Evolutionary conservation across 1,140 invertebrate species (phyloP).

Genomic region (Spodoptera litura): DNA sequence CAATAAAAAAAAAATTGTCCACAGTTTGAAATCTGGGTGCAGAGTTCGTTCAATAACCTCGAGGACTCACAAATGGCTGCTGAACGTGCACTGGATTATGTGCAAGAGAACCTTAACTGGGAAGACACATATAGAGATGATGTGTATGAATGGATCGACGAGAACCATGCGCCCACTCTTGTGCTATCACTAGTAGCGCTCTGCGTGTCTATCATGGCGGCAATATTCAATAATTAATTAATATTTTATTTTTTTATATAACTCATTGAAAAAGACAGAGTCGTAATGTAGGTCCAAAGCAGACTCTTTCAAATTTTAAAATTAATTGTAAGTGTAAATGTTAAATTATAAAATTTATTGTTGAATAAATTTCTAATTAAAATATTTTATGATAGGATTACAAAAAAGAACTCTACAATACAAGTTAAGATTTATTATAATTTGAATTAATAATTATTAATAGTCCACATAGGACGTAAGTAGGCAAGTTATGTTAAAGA

Average conservation of each 20-base stretch:
- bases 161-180: slow-evolving; percentile 72
- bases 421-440: slow-evolving; percentile 32
- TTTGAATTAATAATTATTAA: background rate
- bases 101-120: slow-evolving; percentile 63
- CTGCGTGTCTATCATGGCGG: slow-evolving; percentile 59
- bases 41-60: slow-evolving; percentile 61
- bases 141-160: slow-evolving; percentile 78
- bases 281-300: no score
- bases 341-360: background rate
- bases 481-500: background rate
- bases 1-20: slow-evolving; percentile 41
- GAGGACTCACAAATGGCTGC: slow-evolving; percentile 63
- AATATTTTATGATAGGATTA: background rate
- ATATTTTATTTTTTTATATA: no score
- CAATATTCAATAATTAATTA: slow-evolving; percentile 67
- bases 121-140: slow-evolving; percentile 49
- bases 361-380: background rate
- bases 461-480: background rate
- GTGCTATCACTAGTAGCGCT: slow-evolving; percentile 66
- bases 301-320: background rate
- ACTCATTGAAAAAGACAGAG: no score
- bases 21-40: slow-evolving; percentile 72
- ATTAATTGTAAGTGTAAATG: no score
- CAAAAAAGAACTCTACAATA: slow-evolving; percentile 48
- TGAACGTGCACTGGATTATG: slow-evolving; percentile 46